Conservation (phyloP, 2,797 vertebrate species). For the Nyctalus aviator region DNA sequence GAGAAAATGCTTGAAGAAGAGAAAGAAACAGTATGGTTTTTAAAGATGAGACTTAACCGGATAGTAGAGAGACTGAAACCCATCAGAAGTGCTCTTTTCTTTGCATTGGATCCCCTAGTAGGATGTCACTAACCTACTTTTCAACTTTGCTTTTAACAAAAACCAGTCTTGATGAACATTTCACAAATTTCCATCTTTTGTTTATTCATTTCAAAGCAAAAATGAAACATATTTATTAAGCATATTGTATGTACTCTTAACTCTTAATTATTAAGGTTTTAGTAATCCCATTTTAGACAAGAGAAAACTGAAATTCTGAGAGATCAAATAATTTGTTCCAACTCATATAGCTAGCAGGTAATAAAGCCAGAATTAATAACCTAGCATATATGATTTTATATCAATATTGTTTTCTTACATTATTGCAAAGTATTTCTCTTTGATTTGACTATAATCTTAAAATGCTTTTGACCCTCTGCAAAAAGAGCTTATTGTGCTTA, state of each 20-base stretch:
- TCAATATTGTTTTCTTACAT: neutral
- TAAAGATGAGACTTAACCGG: slow-evolving; percentile 11
- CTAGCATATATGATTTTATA: neutral
- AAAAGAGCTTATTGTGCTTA: neutral
- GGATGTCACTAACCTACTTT: neutral
- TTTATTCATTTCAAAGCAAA: slow-evolving; percentile 47
- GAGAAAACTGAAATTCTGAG: neutral
- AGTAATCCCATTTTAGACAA: slow-evolving; percentile 1
- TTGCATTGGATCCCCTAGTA: neutral
- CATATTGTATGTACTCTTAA: neutral
- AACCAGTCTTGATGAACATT: neutral
- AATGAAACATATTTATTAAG: neutral
- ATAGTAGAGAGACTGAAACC: neutral
- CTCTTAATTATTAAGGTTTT: neutral
- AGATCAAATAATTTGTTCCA: neutral
- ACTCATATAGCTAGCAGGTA: neutral
- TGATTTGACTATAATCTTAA: neutral
- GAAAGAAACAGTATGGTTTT: neutral
- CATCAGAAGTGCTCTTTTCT: slow-evolving; percentile 15
- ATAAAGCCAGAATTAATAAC: slow-evolving; percentile 26
- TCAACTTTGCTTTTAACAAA: neutral
- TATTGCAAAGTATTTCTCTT: slow-evolving; percentile 30
- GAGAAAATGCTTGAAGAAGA: neutral
- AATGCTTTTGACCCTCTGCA: neutral
- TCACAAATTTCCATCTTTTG: neutral